Percentiles rank a stretch among this genome's conserved stretches.
Evolutionary conservation across 2,797 vertebrate species (phyloP).

Genomic region (Falco rusticolus): DNA sequence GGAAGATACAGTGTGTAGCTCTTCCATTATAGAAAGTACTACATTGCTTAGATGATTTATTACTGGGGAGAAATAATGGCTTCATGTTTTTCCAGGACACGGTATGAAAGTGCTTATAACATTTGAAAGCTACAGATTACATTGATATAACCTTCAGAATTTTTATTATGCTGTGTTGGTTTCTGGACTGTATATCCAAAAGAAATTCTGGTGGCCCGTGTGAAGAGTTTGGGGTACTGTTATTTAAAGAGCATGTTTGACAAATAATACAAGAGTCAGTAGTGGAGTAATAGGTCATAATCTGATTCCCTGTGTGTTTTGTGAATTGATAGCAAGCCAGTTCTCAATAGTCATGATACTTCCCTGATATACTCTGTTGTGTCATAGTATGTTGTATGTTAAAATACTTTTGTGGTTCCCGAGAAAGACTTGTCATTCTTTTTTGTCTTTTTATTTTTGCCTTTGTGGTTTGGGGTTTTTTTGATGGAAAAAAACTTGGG

Average conservation of each 20-base stretch:
- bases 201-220: neutral
- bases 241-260: neutral
- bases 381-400: neutral
- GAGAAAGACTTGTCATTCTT: neutral
- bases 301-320: neutral
- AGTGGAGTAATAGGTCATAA: neutral
- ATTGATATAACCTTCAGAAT: neutral
- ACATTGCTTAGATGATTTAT: slow-evolving; percentile 10
- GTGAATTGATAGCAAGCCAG: neutral
- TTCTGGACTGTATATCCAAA: neutral
- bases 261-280: neutral
- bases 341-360: neutral
- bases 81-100: slow-evolving; percentile 22
- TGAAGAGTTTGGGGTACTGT: neutral
- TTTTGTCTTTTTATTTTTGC: too few relatives aligned
- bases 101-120: neutral
- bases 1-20: slow-evolving; percentile 33
- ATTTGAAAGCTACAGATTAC: neutral
- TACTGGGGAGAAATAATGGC: neutral
- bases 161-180: neutral
- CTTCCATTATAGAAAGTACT: slow-evolving; percentile 58
- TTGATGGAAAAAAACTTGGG: neutral
- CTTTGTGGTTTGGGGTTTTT: neutral
- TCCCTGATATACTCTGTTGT: neutral
- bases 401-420: neutral